Percentiles rank a stretch among this genome's conserved stretches.
phyloP scores from a whole-genome alignment of 2,888 invertebrate species.

The Acleris cristana region DNA sequence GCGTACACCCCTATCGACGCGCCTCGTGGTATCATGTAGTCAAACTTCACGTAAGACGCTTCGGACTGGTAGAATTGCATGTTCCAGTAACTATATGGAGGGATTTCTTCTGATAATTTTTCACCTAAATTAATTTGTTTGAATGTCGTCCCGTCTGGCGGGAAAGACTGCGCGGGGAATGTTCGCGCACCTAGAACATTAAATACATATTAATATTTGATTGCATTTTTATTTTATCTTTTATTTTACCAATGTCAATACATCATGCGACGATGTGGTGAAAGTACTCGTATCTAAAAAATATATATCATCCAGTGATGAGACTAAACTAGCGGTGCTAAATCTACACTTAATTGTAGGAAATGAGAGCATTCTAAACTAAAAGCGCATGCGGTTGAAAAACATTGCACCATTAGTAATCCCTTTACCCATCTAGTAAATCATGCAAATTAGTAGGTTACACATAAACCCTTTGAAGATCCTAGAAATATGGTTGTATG shows the following conservation, averaged over 20 bases:
- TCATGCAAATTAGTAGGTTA: slow-evolving; percentile 72
- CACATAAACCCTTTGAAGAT: slow-evolving; percentile 49
- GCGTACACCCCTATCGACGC: slow-evolving; percentile 98
- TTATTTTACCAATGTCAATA: slow-evolving; percentile 37
- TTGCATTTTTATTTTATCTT: slow-evolving; percentile 14
- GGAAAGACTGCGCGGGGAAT: slow-evolving; percentile 95
- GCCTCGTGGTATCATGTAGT: slow-evolving; percentile 95
- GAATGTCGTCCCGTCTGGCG: slow-evolving; percentile 96
- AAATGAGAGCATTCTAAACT: slow-evolving; percentile 23
- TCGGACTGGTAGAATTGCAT: slow-evolving; percentile 98
- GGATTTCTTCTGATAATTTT: slow-evolving; percentile 93
- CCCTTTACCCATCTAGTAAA: slow-evolving; percentile 41
- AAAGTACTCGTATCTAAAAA: slow-evolving; percentile 44
- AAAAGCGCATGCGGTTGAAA: slow-evolving; percentile 58
- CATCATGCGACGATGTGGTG: slow-evolving; percentile 69
- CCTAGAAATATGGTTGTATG: slow-evolving; percentile 63
- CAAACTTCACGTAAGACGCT: slow-evolving; percentile 96
- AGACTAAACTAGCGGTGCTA: slow-evolving; percentile 5
- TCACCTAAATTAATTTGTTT: slow-evolving; percentile 95
- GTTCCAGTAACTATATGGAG: slow-evolving; percentile 98
- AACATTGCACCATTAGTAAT: slow-evolving; percentile 43
- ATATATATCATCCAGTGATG: slow-evolving; percentile 38
- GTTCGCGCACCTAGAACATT: slow-evolving; percentile 90
- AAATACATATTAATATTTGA: slow-evolving; percentile 43
- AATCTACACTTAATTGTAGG: slow-evolving; percentile 21